Conservation (phyloP, 2,888 invertebrate genomes). For the Standfussiana lucernea region DNA sequence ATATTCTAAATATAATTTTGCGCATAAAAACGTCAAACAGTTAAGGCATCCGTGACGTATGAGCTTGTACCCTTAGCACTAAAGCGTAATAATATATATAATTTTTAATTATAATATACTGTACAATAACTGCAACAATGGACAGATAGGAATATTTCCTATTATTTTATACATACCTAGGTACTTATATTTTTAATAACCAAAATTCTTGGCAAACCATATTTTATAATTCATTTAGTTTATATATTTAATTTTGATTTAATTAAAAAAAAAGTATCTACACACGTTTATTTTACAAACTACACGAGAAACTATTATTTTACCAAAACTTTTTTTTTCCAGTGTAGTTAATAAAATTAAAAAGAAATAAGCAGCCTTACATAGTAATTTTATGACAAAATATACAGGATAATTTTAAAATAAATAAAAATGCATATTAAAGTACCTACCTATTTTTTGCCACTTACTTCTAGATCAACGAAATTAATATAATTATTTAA, state of each 20-base stretch:
- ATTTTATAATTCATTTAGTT: neutral
- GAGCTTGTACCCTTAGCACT: slow-evolving; percentile 65
- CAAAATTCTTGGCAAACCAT: neutral
- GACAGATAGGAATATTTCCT: slow-evolving; percentile 52
- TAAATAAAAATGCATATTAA: slow-evolving; percentile 12
- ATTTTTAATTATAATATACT: slow-evolving; percentile 41
- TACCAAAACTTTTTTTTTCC: neutral
- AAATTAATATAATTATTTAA: slow-evolving; percentile 20
- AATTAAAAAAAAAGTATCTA: neutral
- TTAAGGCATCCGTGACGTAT: slow-evolving; percentile 67
- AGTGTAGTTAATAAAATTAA: neutral
- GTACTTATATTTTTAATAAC: slow-evolving; percentile 14
- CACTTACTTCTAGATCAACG: slow-evolving; percentile 16
- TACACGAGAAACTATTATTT: neutral
- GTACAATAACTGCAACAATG: slow-evolving; percentile 62
- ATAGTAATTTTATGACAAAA: neutral
- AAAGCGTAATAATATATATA: slow-evolving; percentile 56
- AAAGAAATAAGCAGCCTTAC: neutral
- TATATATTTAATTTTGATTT: neutral
- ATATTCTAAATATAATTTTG: slow-evolving; percentile 61
- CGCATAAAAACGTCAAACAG: slow-evolving; percentile 65
- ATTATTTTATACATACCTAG: slow-evolving; percentile 26
- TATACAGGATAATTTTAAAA: neutral
- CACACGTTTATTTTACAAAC: neutral
- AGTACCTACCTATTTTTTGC: slow-evolving; percentile 16